A percentile compares a stretch with the other conserved stretches of the same genome.
Evolutionary conservation across 2,888 invertebrate species (phyloP).

Genomic region (Quadriops clusia): DNA sequence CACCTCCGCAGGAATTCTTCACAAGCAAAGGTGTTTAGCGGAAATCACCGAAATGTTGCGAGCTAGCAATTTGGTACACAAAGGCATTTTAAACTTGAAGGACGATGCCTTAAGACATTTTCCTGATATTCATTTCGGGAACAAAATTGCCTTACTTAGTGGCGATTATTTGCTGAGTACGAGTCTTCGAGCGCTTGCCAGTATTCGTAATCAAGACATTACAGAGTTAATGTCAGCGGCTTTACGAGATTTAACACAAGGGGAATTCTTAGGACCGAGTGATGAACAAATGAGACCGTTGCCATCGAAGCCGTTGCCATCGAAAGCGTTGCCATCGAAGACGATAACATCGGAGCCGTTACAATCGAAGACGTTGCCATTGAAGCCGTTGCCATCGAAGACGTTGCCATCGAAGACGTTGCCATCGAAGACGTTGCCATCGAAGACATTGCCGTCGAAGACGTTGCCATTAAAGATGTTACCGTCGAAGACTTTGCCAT

Average conservation of each 20-base stretch:
- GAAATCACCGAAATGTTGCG: slow-evolving; percentile 94
- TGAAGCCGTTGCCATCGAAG: too few species aligned
- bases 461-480: too few species aligned
- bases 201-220: slow-evolving; percentile 62
- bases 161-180: slow-evolving; percentile 81
- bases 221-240: slow-evolving; percentile 79
- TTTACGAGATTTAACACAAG: slow-evolving; percentile 74
- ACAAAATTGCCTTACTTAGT: slow-evolving; percentile 83
- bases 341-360: too few species aligned
- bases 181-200: slow-evolving; percentile 75
- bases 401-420: too few species aligned
- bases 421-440: too few species aligned
- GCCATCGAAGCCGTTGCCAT: slow-evolving; percentile 63
- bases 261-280: slow-evolving; percentile 72
- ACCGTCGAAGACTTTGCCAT: too few species aligned
- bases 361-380: too few species aligned
- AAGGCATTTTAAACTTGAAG: slow-evolving; percentile 45
- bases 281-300: slow-evolving; percentile 73
- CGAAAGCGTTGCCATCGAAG: too few species aligned
- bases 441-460: too few species aligned
- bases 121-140: slow-evolving; percentile 86
- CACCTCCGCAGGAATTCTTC: slow-evolving; percentile 66
- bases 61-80: slow-evolving; percentile 78
- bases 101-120: too few species aligned
- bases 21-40: slow-evolving; percentile 76